Evolutionary conservation across 1,140 invertebrate genomes (phyloP).

Genomic region (Cephus cinctus): DNA sequence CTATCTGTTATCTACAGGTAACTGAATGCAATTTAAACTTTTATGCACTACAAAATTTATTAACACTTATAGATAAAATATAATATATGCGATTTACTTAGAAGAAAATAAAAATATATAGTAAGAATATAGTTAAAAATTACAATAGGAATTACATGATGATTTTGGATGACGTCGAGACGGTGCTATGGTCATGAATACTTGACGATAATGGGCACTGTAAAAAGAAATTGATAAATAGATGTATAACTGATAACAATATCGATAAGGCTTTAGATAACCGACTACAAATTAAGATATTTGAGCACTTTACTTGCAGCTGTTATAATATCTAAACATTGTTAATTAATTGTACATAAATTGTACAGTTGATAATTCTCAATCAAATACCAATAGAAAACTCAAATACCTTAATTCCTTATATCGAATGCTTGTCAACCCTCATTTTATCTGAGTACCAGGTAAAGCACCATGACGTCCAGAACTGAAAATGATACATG

Average conservation of each 20-base stretch:
- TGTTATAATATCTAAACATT: too few species aligned
- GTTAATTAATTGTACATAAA: too few species aligned
- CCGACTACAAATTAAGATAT: constrained; percentile 24
- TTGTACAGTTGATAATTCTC: constrained; percentile 12
- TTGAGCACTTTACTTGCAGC: constrained; percentile 23
- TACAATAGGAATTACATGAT: too few species aligned
- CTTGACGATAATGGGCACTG: constrained; percentile 40
- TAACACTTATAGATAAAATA: too few species aligned
- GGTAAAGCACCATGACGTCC: constrained; percentile 49
- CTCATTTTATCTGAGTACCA: constrained; percentile 42
- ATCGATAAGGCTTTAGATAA: constrained; percentile 24
- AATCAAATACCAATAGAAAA: constrained; percentile 19
- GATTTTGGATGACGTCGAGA: too few species aligned
- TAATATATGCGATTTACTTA: too few species aligned
- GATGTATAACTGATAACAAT: constrained; percentile 1
- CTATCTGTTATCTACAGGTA: too few species aligned
- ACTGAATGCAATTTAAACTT: too few species aligned
- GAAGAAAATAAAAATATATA: too few species aligned
- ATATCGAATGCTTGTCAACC: constrained; percentile 24
- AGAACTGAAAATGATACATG: constrained; percentile 46
- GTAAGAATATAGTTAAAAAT: too few species aligned
- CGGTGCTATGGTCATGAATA: constrained; percentile 37
- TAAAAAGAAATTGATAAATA: constrained; percentile 23
- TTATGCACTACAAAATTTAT: too few species aligned
- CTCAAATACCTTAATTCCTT: constrained; percentile 27